Base-by-base conservation (phyloP, 2,797 vertebrate genomes). In the Gallirallus australis region DNA sequence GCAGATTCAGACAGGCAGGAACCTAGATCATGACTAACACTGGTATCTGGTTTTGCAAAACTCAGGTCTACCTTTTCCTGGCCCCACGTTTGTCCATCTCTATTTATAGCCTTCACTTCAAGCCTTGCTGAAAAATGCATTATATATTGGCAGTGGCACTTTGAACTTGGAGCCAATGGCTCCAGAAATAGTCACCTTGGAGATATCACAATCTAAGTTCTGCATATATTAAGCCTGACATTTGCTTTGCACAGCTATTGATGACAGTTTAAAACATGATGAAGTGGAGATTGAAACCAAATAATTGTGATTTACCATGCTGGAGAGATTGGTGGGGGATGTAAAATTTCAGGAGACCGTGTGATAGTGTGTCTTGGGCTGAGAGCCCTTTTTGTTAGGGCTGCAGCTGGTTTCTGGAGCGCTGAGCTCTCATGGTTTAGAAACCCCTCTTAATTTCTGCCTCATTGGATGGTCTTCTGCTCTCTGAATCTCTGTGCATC, bases 121-220 rank as follows among this genome's bases (percentile, higher is more conserved):
- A 93, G 39, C 63, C 64, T 90, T 89, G 86, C 78, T 95, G 81
- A 92, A 95, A 95, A 91, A 95, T 92, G n/a, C 69, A 35, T 78
- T 93, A 27, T 87, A 57, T 94, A 81, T 95, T 86, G 84, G 87
- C 65, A 83, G 75, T 85, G 69, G 64, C 50, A 89, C 90, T 82
- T 91, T 21, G 82, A 95, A 75, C 80, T 72, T 13, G 0, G 73
- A 84, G 75, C 73, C 94, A 91, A 86, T 92, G 81, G 93, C 71
- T 94, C 48, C 88, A 92, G 86, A 90, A 93, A 89, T 89, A 95
- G 91, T 93, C 60, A 92, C 57, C 83, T 94, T 20, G 1, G 56
- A 95, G 94, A 85, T 84, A 96, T 33, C 70, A 15, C 35, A 47
- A 86, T 71, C 63, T 82, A 68, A 82, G 24, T 93, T 87, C 17